These are phyloP conservation scores for Melanostigma gelatinosum DNA, from an alignment of 2,113 vertebrate species.

Conservation along the genomic window DNA sequence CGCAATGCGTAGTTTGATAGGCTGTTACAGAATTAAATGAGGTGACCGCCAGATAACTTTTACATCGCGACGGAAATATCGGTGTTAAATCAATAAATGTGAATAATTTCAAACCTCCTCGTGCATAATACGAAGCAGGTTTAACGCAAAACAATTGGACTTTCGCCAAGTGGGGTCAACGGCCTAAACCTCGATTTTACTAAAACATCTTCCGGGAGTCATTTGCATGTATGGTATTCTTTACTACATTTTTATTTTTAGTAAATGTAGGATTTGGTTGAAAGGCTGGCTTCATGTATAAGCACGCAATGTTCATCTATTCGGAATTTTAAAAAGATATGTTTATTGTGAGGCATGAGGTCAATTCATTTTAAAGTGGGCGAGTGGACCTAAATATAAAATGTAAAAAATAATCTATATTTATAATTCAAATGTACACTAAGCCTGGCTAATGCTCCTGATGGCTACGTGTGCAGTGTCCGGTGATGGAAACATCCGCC, in stretches of 20 bases:
- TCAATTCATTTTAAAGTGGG: not conserved
- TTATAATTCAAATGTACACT: not conserved
- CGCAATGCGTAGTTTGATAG: conserved; percentile 74
- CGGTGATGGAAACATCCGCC: conserved; percentile 7
- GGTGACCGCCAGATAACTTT: not conserved
- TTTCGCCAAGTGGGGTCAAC: conserved; percentile 45
- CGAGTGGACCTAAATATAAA: not conserved
- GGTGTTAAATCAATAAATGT: not conserved
- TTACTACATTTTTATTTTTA: not conserved
- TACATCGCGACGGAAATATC: not conserved
- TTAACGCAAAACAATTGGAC: conserved; percentile 37
- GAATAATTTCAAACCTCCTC: not conserved
- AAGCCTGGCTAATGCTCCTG: not conserved
- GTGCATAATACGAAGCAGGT: conserved; percentile 20
- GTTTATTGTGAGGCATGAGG: not conserved
- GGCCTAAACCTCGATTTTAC: conserved; percentile 7
- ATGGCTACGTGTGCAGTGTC: too few relatives aligned
- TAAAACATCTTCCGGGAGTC: not conserved
- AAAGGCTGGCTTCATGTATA: not conserved
- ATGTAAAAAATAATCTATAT: not conserved
- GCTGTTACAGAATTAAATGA: conserved; percentile 8
- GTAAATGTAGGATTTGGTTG: not conserved
- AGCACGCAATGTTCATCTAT: not conserved
- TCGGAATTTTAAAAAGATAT: not conserved
- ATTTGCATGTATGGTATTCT: not conserved